Conservation (phyloP, 2,888 invertebrate species). For the Agrypnus murinus region DNA sequence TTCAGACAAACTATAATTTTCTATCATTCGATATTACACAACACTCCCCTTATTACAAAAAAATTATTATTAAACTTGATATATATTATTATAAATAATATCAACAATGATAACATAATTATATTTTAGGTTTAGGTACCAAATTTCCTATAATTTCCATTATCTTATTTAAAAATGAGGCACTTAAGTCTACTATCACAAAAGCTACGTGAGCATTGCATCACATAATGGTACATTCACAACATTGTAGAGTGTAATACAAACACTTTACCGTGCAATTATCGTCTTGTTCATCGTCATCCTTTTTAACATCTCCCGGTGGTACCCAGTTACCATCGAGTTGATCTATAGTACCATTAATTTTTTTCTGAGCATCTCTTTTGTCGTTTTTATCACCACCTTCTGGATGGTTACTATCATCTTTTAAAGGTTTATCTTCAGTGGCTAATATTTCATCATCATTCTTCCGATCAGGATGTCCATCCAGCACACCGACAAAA, state of each 20-base stretch:
- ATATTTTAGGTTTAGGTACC: constrained; percentile 12
- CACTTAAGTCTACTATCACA: constrained; percentile 45
- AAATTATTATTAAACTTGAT: constrained; percentile 12
- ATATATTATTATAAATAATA: constrained; percentile 19
- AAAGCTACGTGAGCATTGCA: constrained; percentile 36
- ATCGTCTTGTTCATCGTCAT: constrained; percentile 71
- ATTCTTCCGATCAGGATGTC: constrained; percentile 20
- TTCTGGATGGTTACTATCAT: constrained; percentile 47
- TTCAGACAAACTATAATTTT: not conserved
- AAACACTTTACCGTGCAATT: constrained; percentile 77
- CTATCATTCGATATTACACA: not conserved
- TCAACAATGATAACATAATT: not conserved
- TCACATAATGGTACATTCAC: constrained; percentile 74
- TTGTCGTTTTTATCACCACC: constrained; percentile 52
- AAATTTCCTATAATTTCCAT: constrained; percentile 3
- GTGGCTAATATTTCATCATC: constrained; percentile 44
- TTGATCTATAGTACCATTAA: constrained; percentile 48
- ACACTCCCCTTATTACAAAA: constrained; percentile 5
- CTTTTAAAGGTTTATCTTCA: constrained; percentile 45
- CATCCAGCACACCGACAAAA: constrained; percentile 30
- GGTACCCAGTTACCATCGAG: constrained; percentile 46
- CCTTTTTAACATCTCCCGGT: constrained; percentile 48
- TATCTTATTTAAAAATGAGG: not conserved
- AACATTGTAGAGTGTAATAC: constrained; percentile 78
- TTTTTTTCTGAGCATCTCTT: constrained; percentile 38